These are phyloP conservation scores for Pantherophis guttatus DNA, from an alignment of 2,113 vertebrate genomes.

Conservation along the genomic window DNA sequence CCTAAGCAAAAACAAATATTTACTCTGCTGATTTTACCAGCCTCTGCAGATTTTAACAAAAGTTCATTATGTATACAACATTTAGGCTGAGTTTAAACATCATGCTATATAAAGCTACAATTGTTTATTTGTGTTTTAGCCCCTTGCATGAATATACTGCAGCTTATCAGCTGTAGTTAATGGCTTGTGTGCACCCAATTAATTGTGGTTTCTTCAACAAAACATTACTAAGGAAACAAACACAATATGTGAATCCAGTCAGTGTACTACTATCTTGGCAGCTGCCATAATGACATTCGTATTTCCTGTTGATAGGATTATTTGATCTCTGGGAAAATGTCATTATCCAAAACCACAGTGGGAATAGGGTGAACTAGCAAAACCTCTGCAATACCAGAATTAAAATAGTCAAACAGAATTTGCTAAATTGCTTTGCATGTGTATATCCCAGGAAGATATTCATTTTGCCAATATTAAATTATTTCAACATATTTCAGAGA, in stretches of 20 bases:
- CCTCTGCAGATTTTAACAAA: not conserved
- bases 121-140: not conserved
- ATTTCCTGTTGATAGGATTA: not conserved
- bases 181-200: not conserved
- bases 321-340: not conserved
- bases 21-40: not conserved
- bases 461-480: constrained; percentile 24
- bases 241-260: not conserved
- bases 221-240: not conserved
- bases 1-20: not conserved
- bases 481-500: constrained; percentile 34
- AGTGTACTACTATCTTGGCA: not conserved
- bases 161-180: not conserved
- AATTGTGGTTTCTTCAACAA: not conserved
- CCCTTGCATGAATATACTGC: not conserved
- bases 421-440: not conserved
- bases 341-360: not conserved
- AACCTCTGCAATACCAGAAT: not conserved
- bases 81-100: not conserved
- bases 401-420: not conserved
- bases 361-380: not conserved
- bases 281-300: not conserved
- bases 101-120: not conserved
- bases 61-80: not conserved
- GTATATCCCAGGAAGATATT: not conserved